Evolutionary conservation across 2,888 invertebrate species (phyloP).

Genomic region (Apodemia duryi): DNA sequence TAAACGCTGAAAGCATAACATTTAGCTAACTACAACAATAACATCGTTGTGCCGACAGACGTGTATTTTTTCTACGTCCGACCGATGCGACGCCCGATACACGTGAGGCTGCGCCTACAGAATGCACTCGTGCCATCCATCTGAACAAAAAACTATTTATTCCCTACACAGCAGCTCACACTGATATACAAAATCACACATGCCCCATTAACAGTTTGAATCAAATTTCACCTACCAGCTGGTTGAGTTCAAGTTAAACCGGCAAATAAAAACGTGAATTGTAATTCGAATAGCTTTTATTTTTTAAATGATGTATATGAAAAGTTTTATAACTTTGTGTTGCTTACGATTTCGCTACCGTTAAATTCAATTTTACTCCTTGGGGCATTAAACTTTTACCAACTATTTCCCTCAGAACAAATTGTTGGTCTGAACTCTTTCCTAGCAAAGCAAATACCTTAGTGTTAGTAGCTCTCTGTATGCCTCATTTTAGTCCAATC

Average conservation of each 20-base stretch:
- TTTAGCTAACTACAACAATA: conserved; percentile 22
- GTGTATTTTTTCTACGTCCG: conserved; percentile 16
- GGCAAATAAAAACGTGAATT: background rate
- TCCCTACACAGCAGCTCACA: conserved; percentile 28
- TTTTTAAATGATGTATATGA: background rate
- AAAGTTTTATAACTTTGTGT: background rate
- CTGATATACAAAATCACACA: conserved; percentile 39
- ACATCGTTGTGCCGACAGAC: conserved; percentile 19
- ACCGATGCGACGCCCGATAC: conserved; percentile 11
- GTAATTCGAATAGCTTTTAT: conserved; percentile 5
- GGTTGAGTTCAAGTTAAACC: conserved; percentile 53
- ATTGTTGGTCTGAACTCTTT: too few species aligned
- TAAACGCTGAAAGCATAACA: background rate
- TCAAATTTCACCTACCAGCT: conserved; percentile 71
- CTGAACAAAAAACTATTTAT: conserved; percentile 24
- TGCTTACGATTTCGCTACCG: too few species aligned
- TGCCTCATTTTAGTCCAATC: too few species aligned
- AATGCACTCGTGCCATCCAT: conserved; percentile 26
- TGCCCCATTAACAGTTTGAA: conserved; percentile 64
- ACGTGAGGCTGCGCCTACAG: conserved; percentile 23
- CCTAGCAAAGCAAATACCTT: too few species aligned
- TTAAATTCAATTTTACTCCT: too few species aligned
- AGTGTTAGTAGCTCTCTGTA: too few species aligned
- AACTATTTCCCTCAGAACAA: too few species aligned
- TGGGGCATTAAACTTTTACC: too few species aligned